Evolutionary conservation across 2,797 vertebrate species (phyloP).

Genomic region (Poeciliopsis gracilis): DNA sequence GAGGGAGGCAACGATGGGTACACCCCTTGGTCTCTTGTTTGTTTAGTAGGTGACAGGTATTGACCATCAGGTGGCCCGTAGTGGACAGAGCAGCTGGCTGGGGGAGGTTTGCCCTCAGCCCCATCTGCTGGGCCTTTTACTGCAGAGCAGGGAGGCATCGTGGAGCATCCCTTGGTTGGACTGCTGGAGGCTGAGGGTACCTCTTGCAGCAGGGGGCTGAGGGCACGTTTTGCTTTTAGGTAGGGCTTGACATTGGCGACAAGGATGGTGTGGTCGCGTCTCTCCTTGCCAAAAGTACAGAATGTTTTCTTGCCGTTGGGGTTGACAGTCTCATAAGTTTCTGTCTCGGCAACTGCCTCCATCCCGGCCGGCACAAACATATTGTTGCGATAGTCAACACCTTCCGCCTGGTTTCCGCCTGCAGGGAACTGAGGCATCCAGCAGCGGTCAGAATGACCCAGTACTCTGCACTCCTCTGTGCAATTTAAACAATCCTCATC

Average conservation of each 20-base stretch:
- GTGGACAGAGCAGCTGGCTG: conserved; percentile 82
- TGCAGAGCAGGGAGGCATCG: conserved; percentile 89
- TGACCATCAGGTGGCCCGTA: conserved; percentile 92
- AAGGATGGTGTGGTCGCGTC: conserved; percentile 98
- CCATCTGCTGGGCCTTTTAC: conserved; percentile 93
- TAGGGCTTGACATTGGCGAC: conserved; percentile 99
- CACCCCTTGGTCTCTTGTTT: conserved; percentile 86
- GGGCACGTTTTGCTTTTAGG: conserved; percentile 98
- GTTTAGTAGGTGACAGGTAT: conserved; percentile 94
- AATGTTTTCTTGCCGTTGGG: conserved; percentile 99
- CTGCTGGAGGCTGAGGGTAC: conserved; percentile 94
- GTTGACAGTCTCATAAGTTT: conserved; percentile 96
- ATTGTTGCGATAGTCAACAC: conserved; percentile 98
- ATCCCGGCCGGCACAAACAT: conserved; percentile 95
- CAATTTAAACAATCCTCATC: conserved; percentile 99
- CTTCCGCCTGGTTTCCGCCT: conserved; percentile 92
- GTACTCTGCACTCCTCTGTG: conserved; percentile 97
- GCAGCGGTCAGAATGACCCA: conserved; percentile 99
- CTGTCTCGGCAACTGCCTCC: conserved; percentile 91
- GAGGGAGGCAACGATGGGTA: conserved; percentile 84
- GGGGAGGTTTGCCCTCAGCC: conserved; percentile 89
- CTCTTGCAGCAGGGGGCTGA: conserved; percentile 98
- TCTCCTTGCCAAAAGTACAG: conserved; percentile 99
- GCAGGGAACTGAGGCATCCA: conserved; percentile 99
- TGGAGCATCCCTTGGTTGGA: conserved; percentile 92